Evolutionary conservation across 2,888 invertebrate genomes (phyloP).

Genomic region (Artemia sinica): DNA sequence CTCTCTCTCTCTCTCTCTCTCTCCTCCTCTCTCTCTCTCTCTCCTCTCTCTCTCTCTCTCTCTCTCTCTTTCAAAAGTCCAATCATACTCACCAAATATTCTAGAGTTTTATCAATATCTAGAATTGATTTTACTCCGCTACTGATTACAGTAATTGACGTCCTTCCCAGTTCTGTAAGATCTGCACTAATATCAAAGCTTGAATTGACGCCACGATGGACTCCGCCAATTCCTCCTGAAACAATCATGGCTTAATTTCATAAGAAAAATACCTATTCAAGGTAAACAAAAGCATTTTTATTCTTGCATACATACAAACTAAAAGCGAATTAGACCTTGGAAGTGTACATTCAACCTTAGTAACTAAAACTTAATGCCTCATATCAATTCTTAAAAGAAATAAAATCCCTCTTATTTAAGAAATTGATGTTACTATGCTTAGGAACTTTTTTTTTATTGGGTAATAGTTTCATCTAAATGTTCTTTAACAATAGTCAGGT

Average conservation of each 20-base stretch:
- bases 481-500: not conserved
- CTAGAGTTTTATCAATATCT: constrained; percentile 81
- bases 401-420: too few relatives aligned
- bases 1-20: too few relatives aligned
- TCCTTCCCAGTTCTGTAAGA: constrained; percentile 69
- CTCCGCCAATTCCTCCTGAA: constrained; percentile 61
- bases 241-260: constrained; percentile 26
- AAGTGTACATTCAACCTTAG: constrained; percentile 18
- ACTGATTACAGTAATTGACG: constrained; percentile 73
- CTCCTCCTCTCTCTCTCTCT: too few relatives aligned
- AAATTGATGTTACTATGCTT: too few relatives aligned
- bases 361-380: too few relatives aligned
- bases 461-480: not conserved
- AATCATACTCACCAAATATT: constrained; percentile 53
- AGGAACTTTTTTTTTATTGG: too few relatives aligned
- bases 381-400: too few relatives aligned
- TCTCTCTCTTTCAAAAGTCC: too few relatives aligned
- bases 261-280: constrained; percentile 23
- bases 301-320: constrained; percentile 16
- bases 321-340: constrained; percentile 23
- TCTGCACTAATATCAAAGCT: constrained; percentile 89
- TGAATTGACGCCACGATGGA: constrained; percentile 70
- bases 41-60: too few relatives aligned
- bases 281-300: not conserved
- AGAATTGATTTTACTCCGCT: constrained; percentile 94